Evolutionary conservation across 2,797 vertebrate genomes (phyloP).

Genomic region (Danio kyathit): DNA sequence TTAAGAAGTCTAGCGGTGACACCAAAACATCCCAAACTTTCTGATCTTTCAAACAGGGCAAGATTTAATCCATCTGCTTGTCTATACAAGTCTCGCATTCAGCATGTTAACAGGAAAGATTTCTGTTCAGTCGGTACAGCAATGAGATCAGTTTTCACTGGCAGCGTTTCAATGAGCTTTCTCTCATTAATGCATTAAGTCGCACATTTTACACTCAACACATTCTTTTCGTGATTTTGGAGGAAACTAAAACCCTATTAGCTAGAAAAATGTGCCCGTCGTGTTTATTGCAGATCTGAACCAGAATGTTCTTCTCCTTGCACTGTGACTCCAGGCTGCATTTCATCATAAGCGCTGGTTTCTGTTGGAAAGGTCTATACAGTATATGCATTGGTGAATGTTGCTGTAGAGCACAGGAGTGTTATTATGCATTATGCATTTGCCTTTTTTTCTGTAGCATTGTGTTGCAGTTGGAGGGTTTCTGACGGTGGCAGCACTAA

Average conservation of each 20-base stretch:
- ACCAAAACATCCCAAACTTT: neutral
- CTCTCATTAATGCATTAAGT: conserved; percentile 8
- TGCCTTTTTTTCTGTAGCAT: neutral
- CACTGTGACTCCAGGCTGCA: neutral
- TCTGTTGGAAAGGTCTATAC: neutral
- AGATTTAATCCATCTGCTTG: conserved; percentile 8
- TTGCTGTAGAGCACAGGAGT: neutral
- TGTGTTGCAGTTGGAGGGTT: neutral
- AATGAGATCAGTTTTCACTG: conserved; percentile 27
- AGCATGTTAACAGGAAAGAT: conserved; percentile 1
- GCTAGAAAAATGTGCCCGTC: neutral
- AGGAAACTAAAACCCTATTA: neutral
- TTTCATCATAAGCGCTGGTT: conserved; percentile 29
- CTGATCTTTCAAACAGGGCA: conserved; percentile 6
- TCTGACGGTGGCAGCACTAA: conserved; percentile 15
- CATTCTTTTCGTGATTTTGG: neutral
- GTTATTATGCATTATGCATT: conserved; percentile 24
- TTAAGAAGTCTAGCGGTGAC: neutral
- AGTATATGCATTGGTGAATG: conserved; percentile 1
- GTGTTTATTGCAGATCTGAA: conserved; percentile 13
- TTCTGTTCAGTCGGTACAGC: neutral
- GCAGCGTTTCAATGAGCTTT: conserved; percentile 6
- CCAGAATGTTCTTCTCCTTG: neutral
- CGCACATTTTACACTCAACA: neutral
- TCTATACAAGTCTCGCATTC: conserved; percentile 28